Percentiles rank a stretch among this genome's conserved stretches.
Conservation (phyloP, 2,113 vertebrate species). For the Lucifuga dentata region DNA sequence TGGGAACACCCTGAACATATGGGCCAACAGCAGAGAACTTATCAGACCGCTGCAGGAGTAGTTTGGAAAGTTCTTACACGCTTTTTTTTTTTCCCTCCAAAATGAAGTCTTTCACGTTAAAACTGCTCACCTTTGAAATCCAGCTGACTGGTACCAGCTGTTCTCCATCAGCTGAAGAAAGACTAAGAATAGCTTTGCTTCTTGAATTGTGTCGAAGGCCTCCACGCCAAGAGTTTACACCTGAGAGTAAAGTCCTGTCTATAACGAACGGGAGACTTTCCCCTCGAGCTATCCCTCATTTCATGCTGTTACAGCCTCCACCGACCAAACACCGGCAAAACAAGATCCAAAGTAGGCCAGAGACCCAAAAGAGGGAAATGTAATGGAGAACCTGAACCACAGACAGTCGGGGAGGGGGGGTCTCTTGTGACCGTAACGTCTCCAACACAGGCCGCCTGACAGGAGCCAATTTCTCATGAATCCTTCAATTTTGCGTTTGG, state of each 20-base stretch:
- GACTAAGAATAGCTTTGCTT: slow-evolving; percentile 20
- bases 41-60: too few relatives aligned
- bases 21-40: too few relatives aligned
- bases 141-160: too few relatives aligned
- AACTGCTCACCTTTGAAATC: too few relatives aligned
- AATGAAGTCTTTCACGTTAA: too few relatives aligned
- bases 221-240: not conserved
- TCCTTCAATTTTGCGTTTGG: slow-evolving; percentile 71
- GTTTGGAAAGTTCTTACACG: too few relatives aligned
- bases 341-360: slow-evolving; percentile 44
- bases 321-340: slow-evolving; percentile 47
- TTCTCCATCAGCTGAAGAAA: too few relatives aligned
- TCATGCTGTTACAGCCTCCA: slow-evolving; percentile 27
- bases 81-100: too few relatives aligned
- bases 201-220: slow-evolving; percentile 13
- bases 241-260: slow-evolving; percentile 5
- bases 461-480: slow-evolving; percentile 58
- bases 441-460: slow-evolving; percentile 46
- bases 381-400: slow-evolving; percentile 29
- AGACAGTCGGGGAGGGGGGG: slow-evolving; percentile 54
- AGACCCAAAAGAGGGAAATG: slow-evolving; percentile 16
- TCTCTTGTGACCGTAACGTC: slow-evolving; percentile 52
- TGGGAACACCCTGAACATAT: too few relatives aligned
- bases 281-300: slow-evolving; percentile 30
- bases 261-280: not conserved